Base-by-base conservation (phyloP, 2,888 invertebrate genomes). In the Psococerastis gibbosa region DNA sequence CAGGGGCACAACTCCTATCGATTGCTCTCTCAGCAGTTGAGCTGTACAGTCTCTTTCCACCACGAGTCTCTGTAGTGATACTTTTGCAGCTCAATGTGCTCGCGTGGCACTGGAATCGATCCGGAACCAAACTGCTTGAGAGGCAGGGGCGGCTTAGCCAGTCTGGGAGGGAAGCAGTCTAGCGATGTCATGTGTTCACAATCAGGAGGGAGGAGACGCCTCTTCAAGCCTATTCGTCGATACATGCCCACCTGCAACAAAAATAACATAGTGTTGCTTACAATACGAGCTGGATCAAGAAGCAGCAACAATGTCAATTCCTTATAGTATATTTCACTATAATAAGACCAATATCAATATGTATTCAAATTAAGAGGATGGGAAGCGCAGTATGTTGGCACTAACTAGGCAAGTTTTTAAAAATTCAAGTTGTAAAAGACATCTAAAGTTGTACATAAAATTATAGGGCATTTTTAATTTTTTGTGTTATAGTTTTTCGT, bases 51-150 rank as follows among this genome's bases (percentile, higher is more conserved):
- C 52, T 64, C 64, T 48, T 64, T 57, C 70, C 70, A 71, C 70
- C 70, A 71, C 47, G 66, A 63, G 45, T 67, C 62, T 2, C 67
- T 68, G 53, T 67, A 71, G 42, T 70, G 64, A 54, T 70, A 71
- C 52, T 71, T 71, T 48, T 70, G 68, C 34, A 71, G 59, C 55
- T 71, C 71, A 32, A 69, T 64, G 43, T 67, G 67, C 52, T 69
- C 70, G 38, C 64, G 55, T 2, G 71, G 71, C 13, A 66, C 67
- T 8, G 69, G 68, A 38, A 71, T 57, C 13, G 58, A 53, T 34
- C 59, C 56, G n/a, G 61, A 60, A 3, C 66, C 65, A 48, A 66
- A 65, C 44, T 62, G 59, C 49, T 60, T 60, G 11, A 55, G 53
- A 22, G 67, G 65, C 45, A 71, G 56, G 1, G 70, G 69, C 23